phyloP scores from a whole-genome alignment of 1,140 invertebrate species.

The Scaptomyza graminum region DNA sequence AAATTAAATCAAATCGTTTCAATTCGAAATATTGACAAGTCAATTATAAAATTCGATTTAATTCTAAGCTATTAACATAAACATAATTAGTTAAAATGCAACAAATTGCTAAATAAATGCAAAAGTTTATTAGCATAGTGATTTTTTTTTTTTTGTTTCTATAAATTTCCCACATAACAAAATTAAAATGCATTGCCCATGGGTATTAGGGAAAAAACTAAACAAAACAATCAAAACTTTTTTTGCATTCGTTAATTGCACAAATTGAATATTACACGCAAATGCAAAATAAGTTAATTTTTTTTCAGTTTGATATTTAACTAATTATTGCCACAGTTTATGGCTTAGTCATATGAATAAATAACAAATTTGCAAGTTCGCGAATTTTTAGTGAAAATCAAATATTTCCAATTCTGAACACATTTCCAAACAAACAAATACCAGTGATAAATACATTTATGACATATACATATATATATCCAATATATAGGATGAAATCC shows the following conservation, averaged over 20 bases:
- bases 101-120: too few species aligned
- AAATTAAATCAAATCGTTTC: not conserved
- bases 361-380: slow-evolving; percentile 22
- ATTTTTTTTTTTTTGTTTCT: not conserved
- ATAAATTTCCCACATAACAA: slow-evolving; percentile 8
- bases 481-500: not conserved
- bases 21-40: not conserved
- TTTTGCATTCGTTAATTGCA: not conserved
- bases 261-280: slow-evolving; percentile 5
- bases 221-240: slow-evolving; percentile 14
- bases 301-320: slow-evolving; percentile 7
- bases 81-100: too few species aligned
- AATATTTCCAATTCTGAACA: slow-evolving; percentile 4
- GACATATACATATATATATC: not conserved
- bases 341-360: slow-evolving; percentile 21
- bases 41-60: not conserved
- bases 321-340: slow-evolving; percentile 40
- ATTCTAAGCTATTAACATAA: not conserved
- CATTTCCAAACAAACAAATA: not conserved
- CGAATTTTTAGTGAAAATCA: slow-evolving; percentile 20
- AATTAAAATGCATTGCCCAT: not conserved
- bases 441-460: not conserved
- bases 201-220: not conserved
- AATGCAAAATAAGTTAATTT: slow-evolving; percentile 12
- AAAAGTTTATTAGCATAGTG: too few species aligned